phyloP scores from a whole-genome alignment of 1,140 invertebrate species.

The Acarapis woodi region DNA sequence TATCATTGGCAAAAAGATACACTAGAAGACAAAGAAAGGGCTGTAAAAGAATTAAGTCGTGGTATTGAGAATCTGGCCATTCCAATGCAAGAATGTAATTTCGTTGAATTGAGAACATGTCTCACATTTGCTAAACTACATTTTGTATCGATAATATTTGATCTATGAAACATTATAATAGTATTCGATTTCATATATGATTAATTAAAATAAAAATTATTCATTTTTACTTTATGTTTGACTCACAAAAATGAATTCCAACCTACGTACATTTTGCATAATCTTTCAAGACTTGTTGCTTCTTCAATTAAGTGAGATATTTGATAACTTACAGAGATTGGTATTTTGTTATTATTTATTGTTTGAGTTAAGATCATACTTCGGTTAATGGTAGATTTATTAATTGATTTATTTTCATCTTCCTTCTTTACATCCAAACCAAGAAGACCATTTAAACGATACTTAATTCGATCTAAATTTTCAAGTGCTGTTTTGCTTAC shows the following conservation, averaged over 20 bases:
- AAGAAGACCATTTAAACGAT: not conserved
- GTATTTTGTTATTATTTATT: not conserved
- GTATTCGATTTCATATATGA: too few relatives aligned
- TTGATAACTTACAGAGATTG: not conserved
- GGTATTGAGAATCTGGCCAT: slow-evolving; percentile 33
- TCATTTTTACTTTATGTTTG: not conserved
- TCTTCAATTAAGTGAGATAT: slow-evolving; percentile 23
- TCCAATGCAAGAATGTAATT: slow-evolving; percentile 12
- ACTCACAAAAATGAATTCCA: slow-evolving; percentile 34
- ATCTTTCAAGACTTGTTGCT: slow-evolving; percentile 55
- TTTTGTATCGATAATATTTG: too few relatives aligned
- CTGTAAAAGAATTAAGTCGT: slow-evolving; percentile 41
- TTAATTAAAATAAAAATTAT: not conserved
- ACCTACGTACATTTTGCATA: slow-evolving; percentile 84
- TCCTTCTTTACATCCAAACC: too few relatives aligned
- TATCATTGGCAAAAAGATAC: slow-evolving; percentile 41
- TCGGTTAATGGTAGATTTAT: too few relatives aligned
- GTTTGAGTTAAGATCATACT: not conserved
- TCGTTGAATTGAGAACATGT: slow-evolving; percentile 6
- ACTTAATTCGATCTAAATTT: slow-evolving; percentile 1
- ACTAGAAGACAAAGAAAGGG: slow-evolving; percentile 36
- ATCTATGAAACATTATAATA: too few relatives aligned
- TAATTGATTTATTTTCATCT: slow-evolving; percentile 5
- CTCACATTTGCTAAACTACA: slow-evolving; percentile 29
- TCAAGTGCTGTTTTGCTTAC: not conserved